Evolutionary conservation across 2,113 vertebrate genomes (phyloP), one percentile per base, ranked within the genome.

Genomic region (Tupaia tana): DNA sequence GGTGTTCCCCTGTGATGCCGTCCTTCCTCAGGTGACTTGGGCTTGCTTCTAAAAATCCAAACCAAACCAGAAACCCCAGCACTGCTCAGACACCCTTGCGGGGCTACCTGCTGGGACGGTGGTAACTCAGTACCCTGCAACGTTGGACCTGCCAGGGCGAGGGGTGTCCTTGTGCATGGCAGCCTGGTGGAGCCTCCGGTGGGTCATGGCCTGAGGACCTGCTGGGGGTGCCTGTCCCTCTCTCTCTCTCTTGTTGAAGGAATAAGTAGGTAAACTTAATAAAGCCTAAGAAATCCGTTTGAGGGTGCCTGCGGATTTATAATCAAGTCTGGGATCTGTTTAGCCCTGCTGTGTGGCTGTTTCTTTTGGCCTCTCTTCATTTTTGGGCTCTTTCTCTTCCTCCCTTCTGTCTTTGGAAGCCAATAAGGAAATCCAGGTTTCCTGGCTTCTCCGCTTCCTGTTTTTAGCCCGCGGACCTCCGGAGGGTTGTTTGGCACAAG

Each of bases 401-500:
- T 64, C 66, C 64, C 52, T 58, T 56, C 59, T 3, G 8, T 27
- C 79, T 67, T 81, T 2, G 6, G 71, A 94, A 94, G 91, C 69
- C 91, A 87, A 24, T 93, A 83, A 93, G 61, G 95, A 95, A 95
- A 87, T 81, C 67, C 90, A 89, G 27, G 58, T 73, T 89, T 93
- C 85, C 69, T 87, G 95, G 77, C 88, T 93, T 70, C 64, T 52
- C 0, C 11, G 74, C 84, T 94, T 93, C 77, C 93, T 79, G 82
- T 84, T 96, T 93, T 90, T 22, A 89, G 84, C 63, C 69, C 6
- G 0, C 3, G 5, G 64, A 24, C 71, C 71, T 90, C 95, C 0
- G 2, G 31, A 20, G 78, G 63, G 14, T n/a, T 14, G 22, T n/a
- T 74, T 78, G 87, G 75, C 77, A 75, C 27, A 54, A 34, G n/a